phyloP scores from a whole-genome alignment of 2,797 vertebrate species.

The Peromyscus attwateri region DNA sequence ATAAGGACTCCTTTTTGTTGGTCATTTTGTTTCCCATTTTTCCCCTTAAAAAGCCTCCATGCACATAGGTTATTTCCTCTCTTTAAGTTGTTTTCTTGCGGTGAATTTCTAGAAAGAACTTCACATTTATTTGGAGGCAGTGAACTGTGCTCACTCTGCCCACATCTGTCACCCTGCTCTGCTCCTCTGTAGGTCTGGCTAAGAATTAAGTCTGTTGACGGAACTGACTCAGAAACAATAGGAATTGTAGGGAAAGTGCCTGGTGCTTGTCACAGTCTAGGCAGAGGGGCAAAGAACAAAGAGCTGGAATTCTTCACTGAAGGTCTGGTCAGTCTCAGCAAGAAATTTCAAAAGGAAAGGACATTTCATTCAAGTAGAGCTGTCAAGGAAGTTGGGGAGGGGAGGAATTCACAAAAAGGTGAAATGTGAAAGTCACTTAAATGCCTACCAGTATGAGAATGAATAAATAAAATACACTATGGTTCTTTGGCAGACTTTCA shows the following conservation, averaged over 20 bases:
- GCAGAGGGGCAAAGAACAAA: conserved; percentile 69
- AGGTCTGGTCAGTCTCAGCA: conserved; percentile 75
- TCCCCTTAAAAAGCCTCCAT: neutral
- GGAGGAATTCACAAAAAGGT: conserved; percentile 42
- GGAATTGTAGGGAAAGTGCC: conserved; percentile 61
- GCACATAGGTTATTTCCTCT: neutral
- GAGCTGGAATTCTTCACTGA: conserved; percentile 66
- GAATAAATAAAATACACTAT: conserved; percentile 62
- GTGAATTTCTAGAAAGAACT: conserved; percentile 29
- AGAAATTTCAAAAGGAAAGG: conserved; percentile 53
- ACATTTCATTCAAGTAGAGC: conserved; percentile 69
- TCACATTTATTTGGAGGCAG: conserved; percentile 47
- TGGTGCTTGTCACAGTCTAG: conserved; percentile 73
- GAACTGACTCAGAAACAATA: conserved; percentile 70
- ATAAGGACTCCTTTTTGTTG: neutral
- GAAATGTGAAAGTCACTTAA: conserved; percentile 48
- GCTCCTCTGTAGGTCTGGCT: conserved; percentile 46
- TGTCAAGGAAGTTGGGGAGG: conserved; percentile 63
- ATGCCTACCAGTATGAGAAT: neutral
- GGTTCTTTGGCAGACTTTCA: conserved; percentile 23
- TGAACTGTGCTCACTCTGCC: conserved; percentile 21
- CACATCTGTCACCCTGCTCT: neutral
- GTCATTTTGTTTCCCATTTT: conserved; percentile 49
- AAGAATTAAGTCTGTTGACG: conserved; percentile 65
- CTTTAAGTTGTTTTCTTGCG: conserved; percentile 43